phyloP scores from a whole-genome alignment of 2,888 invertebrate genomes.

The Lapara coniferarum region DNA sequence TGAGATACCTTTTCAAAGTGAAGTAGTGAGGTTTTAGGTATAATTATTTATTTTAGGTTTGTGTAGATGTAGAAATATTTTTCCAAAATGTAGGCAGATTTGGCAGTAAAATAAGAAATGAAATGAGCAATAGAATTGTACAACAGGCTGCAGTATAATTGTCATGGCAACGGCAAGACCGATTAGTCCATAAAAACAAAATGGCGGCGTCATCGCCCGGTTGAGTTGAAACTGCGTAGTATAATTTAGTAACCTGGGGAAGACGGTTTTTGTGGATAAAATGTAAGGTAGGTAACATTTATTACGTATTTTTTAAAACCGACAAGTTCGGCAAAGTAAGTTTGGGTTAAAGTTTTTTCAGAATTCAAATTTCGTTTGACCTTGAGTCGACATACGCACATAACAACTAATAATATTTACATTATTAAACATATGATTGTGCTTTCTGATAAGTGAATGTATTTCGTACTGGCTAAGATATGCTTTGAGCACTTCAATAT shows the following conservation, averaged over 20 bases:
- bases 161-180: slow-evolving; percentile 52
- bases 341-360: slow-evolving; percentile 20
- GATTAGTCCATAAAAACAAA: slow-evolving; percentile 46
- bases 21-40: slow-evolving; percentile 56
- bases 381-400: slow-evolving; percentile 39
- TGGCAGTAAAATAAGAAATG: slow-evolving; percentile 36
- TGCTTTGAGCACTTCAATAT: not conserved
- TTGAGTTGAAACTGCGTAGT: slow-evolving; percentile 57
- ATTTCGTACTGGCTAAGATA: not conserved
- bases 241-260: slow-evolving; percentile 43
- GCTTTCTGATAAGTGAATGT: slow-evolving; percentile 4
- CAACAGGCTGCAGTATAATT: slow-evolving; percentile 43
- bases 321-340: slow-evolving; percentile 31
- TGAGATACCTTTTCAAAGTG: slow-evolving; percentile 57
- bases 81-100: slow-evolving; percentile 50
- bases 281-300: slow-evolving; percentile 60
- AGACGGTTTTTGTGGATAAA: slow-evolving; percentile 49
- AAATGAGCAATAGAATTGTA: slow-evolving; percentile 49
- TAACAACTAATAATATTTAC: slow-evolving; percentile 13
- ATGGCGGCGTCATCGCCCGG: slow-evolving; percentile 74
- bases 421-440: slow-evolving; percentile 14
- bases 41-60: slow-evolving; percentile 44
- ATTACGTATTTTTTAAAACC: slow-evolving; percentile 35
- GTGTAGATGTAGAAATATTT: slow-evolving; percentile 45
- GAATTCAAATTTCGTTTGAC: slow-evolving; percentile 43